A percentile compares a stretch with the other conserved stretches of the same genome.
Evolutionary conservation across 2,888 invertebrate genomes (phyloP).

Genomic region (Drosophila setosimentum): DNA sequence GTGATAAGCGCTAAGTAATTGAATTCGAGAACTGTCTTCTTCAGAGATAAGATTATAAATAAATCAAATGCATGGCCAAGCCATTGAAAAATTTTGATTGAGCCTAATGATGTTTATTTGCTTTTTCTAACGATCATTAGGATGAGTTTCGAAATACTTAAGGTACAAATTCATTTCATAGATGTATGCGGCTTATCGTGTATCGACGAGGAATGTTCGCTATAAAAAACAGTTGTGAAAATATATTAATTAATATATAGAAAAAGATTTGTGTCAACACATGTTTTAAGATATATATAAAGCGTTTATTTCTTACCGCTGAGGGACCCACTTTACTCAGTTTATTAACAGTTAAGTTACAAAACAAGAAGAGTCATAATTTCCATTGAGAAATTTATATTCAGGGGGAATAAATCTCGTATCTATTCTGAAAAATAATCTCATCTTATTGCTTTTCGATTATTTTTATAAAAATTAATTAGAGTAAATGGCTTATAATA

Average conservation of each 20-base stretch:
- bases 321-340: background rate
- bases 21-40: background rate
- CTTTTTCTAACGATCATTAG: background rate
- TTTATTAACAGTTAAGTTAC: background rate
- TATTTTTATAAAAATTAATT: background rate
- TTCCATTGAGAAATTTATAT: background rate
- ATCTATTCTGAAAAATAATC: background rate
- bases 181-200: background rate
- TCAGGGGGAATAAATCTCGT: background rate
- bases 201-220: background rate
- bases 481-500: background rate
- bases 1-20: slow-evolving; percentile 19
- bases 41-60: slow-evolving; percentile 27
- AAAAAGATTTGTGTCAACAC: background rate
- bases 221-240: background rate
- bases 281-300: background rate
- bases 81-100: background rate
- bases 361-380: background rate
- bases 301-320: background rate
- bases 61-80: slow-evolving; percentile 6
- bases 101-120: background rate
- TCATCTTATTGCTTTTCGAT: background rate
- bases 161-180: background rate
- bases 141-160: background rate
- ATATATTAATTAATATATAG: background rate